Evolutionary conservation across 2,113 vertebrate species (phyloP).

Genomic region (Platanista minor): DNA sequence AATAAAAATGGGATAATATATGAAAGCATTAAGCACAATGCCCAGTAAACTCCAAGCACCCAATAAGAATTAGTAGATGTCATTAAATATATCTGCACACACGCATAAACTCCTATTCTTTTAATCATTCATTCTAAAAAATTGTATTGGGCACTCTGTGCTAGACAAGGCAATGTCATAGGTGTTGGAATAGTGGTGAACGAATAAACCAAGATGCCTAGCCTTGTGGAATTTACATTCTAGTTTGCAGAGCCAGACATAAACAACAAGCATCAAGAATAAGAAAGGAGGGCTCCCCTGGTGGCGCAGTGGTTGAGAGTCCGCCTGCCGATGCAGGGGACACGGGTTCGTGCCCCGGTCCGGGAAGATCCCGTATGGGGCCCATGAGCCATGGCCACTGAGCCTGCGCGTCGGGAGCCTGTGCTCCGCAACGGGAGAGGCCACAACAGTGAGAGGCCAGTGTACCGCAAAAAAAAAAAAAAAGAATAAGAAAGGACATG

Average conservation of each 20-base stretch:
- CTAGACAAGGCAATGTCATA: neutral
- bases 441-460: too few species aligned
- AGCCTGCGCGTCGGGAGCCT: too few species aligned
- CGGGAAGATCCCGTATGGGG: too few species aligned
- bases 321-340: too few species aligned
- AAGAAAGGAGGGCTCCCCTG: too few species aligned
- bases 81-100: neutral
- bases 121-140: neutral
- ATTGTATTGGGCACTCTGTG: neutral
- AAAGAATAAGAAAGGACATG: neutral
- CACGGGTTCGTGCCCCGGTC: too few species aligned
- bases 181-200: neutral
- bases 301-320: too few species aligned
- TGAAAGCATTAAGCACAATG: neutral
- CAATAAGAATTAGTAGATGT: neutral
- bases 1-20: neutral
- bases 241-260: neutral
- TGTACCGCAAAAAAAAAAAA: too few species aligned
- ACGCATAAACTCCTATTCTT: neutral
- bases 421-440: too few species aligned
- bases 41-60: neutral
- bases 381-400: too few species aligned
- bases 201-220: neutral
- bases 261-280: neutral
- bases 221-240: neutral